Evolutionary conservation across 1,140 invertebrate species (phyloP).

Genomic region (Phortica variegata): DNA sequence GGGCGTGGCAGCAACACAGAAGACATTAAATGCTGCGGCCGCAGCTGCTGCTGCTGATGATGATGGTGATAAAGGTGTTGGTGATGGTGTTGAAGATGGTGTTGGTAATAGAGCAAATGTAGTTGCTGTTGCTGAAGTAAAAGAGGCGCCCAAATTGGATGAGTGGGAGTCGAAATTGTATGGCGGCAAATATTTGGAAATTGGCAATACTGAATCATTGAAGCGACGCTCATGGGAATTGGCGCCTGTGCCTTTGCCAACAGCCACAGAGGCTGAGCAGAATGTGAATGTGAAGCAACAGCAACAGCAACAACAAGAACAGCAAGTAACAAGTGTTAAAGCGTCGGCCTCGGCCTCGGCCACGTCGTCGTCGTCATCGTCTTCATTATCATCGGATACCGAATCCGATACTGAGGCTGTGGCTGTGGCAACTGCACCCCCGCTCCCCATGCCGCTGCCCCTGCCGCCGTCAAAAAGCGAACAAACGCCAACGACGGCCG

Average conservation of each 20-base stretch:
- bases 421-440: not conserved
- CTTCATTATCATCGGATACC: slow-evolving; percentile 20
- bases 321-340: slow-evolving; percentile 1
- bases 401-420: slow-evolving; percentile 10
- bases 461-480: not conserved
- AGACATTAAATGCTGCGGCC: not conserved
- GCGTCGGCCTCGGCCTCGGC: not conserved
- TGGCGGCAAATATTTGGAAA: slow-evolving; percentile 60
- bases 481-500: too few species aligned
- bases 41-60: not conserved
- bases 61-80: slow-evolving; percentile 5
- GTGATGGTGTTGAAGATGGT: not conserved
- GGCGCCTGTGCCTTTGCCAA: slow-evolving; percentile 34
- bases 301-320: slow-evolving; percentile 1
- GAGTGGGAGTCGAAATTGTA: slow-evolving; percentile 84
- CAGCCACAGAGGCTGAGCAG: slow-evolving; percentile 14
- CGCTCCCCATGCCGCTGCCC: not conserved
- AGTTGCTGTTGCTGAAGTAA: slow-evolving; percentile 29
- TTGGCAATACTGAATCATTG: slow-evolving; percentile 45
- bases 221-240: slow-evolving; percentile 52
- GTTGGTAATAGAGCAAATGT: not conserved
- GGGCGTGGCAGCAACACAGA: too few species aligned
- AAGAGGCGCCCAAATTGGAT: slow-evolving; percentile 60
- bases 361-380: slow-evolving; percentile 9
- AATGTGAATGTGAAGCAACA: slow-evolving; percentile 3